phyloP scores from a whole-genome alignment of 2,888 invertebrate species.

The Ophraella communa region DNA sequence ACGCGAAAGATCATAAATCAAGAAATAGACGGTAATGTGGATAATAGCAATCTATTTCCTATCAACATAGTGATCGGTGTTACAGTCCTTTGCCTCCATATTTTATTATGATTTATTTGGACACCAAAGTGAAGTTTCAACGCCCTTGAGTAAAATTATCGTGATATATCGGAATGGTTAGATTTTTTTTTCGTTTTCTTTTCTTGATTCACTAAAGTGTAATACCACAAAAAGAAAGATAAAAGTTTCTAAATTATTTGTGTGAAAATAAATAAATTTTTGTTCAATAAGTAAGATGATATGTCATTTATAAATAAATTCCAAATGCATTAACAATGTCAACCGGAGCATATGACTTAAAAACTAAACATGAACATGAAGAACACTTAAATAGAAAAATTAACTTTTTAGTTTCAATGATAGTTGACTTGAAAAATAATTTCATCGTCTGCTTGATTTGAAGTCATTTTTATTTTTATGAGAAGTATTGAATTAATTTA shows the following conservation, averaged over 20 bases:
- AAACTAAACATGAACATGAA: no score
- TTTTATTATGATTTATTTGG: constrained; percentile 20
- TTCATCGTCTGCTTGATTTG: no score
- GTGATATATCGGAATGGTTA: constrained; percentile 15
- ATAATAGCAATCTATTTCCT: constrained; percentile 30
- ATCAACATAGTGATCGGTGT: constrained; percentile 22
- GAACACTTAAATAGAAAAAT: no score
- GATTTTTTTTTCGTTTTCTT: not conserved
- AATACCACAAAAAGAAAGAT: not conserved
- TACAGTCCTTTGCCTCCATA: constrained; percentile 16
- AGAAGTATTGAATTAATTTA: no score
- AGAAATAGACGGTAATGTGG: constrained; percentile 25
- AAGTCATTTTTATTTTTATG: no score
- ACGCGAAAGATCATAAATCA: constrained; percentile 18
- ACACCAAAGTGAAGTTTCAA: constrained; percentile 8
- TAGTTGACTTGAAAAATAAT: no score
- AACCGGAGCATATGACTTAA: no score
- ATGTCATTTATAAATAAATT: no score
- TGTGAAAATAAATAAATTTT: no score
- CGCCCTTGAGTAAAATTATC: constrained; percentile 19
- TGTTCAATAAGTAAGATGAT: no score
- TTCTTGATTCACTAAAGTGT: not conserved
- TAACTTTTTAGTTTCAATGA: no score
- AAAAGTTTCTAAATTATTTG: not conserved
- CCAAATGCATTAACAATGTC: no score